Conservation (phyloP, 2,797 vertebrate genomes). For the Cyprinodon diabolis region DNA sequence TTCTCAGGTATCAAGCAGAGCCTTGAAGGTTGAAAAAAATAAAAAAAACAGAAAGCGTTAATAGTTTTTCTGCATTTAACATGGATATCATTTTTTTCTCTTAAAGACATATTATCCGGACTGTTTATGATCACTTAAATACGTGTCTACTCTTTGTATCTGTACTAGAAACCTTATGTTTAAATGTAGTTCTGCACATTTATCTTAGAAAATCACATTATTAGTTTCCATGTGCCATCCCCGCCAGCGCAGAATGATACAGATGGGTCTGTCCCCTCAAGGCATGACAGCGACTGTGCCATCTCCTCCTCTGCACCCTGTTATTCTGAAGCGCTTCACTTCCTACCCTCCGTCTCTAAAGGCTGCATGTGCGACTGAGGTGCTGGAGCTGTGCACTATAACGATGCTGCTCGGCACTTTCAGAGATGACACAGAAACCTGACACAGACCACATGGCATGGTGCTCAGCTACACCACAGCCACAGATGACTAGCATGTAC, state of each 20-base stretch:
- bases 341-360: slow-evolving; percentile 23
- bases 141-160: background rate
- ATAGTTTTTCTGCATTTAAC: background rate
- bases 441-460: background rate
- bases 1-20: background rate
- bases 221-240: background rate
- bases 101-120: background rate
- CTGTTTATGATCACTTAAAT: background rate
- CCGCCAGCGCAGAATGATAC: background rate
- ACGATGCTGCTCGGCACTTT: background rate
- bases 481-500: slow-evolving; percentile 7
- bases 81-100: too few species aligned
- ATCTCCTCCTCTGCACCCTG: slow-evolving; percentile 10
- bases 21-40: background rate
- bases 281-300: slow-evolving; percentile 12
- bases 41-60: too few species aligned
- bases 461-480: background rate
- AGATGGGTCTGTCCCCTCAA: background rate
- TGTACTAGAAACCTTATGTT: background rate
- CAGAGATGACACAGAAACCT: slow-evolving; percentile 25
- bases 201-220: background rate
- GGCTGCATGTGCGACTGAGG: slow-evolving; percentile 17
- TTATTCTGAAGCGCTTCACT: slow-evolving; percentile 25
- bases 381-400: slow-evolving; percentile 22
- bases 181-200: background rate